Percentiles rank a stretch among this genome's conserved stretches.
phyloP scores from a whole-genome alignment of 2,888 invertebrate genomes.

The Lamellibrachia columna region DNA sequence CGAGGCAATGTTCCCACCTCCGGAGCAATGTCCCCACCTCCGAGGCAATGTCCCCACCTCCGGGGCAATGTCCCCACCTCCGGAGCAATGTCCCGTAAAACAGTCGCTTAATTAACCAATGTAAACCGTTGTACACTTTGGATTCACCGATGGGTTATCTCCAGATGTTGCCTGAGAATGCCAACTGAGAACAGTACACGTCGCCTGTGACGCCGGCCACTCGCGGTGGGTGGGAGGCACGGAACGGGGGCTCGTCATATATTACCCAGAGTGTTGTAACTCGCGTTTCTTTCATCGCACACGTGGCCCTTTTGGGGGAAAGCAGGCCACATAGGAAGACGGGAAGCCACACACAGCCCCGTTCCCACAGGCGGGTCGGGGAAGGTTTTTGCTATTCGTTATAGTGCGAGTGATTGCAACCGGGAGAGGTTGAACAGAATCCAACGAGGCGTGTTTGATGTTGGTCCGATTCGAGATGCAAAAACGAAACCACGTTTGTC shows the following conservation, averaged over 20 bases:
- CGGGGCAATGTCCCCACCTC: too few relatives aligned
- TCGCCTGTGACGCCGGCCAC: background rate
- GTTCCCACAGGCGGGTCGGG: background rate
- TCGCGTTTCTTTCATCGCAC: conserved; percentile 11
- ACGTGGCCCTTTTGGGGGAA: background rate
- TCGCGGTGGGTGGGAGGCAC: background rate
- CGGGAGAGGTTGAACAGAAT: background rate
- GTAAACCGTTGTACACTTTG: too few relatives aligned
- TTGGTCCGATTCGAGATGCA: too few relatives aligned
- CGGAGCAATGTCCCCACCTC: too few relatives aligned
- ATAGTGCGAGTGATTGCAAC: background rate
- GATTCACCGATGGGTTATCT: too few relatives aligned
- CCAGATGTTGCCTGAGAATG: background rate
- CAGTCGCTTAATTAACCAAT: too few relatives aligned
- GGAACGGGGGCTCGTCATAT: background rate
- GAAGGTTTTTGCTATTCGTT: background rate
- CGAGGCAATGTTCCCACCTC: too few relatives aligned
- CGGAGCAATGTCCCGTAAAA: too few relatives aligned
- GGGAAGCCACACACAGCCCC: background rate
- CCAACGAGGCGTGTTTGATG: background rate
- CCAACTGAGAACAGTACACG: background rate
- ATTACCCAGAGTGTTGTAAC: conserved; percentile 5
- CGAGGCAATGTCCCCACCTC: too few relatives aligned
- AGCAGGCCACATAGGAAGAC: background rate
- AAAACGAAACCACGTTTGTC: too few relatives aligned